Evolutionary conservation across 92 coral and sea anemone species (phyloP), one percentile per base, ranked within the genome.

Genomic region (Montipora capitata): DNA sequence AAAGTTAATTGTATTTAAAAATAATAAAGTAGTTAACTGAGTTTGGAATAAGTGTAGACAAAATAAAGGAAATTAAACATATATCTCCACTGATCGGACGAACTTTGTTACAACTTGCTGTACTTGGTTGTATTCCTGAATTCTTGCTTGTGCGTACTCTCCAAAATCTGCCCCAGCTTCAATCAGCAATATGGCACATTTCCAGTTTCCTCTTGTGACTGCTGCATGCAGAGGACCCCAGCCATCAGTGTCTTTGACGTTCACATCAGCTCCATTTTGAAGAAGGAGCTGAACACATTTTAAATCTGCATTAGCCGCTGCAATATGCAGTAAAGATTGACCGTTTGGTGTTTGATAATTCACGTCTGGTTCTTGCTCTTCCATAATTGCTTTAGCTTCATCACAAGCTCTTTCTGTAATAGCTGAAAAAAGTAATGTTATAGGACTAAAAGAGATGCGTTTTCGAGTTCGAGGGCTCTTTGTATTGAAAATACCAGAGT

Each of bases 91-190:
- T 16, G 96, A 93, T 57, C 91, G 85, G 71, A 90, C 93, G 83
- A 91, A 95, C 12, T 95, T 81, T 17, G 91, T 88, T 7, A 96
- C 91, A 90, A 79, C 88, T 70, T 74, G 68, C 27, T 93, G 74
- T 44, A 93, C 93, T 78, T 93, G 90, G 35, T 95, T 81, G 59
- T 93, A 95, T 40, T 95, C 98, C 61, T 89, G 91, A 72, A 95
- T 95, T 85, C 98, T 79, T 8, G 82, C 61, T 57, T 87, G 91
- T 41, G 98, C 93, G 54, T 95, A 95, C 40, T 86, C 95, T 27
- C 95, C 98, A 59, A 95, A 88, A 71, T 93, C 93, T 38, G 98
- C 96, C 18, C 98, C 98, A 6, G 98, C 93, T 83, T 95, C 98
- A 20, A 95, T 89, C 12, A 95, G 75, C 16, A 95, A 64, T 51